Percentiles rank a stretch among this genome's conserved stretches.
These are phyloP conservation scores for Elysia crispata DNA, from an alignment of 2,888 invertebrate species.

Conservation along the genomic window DNA sequence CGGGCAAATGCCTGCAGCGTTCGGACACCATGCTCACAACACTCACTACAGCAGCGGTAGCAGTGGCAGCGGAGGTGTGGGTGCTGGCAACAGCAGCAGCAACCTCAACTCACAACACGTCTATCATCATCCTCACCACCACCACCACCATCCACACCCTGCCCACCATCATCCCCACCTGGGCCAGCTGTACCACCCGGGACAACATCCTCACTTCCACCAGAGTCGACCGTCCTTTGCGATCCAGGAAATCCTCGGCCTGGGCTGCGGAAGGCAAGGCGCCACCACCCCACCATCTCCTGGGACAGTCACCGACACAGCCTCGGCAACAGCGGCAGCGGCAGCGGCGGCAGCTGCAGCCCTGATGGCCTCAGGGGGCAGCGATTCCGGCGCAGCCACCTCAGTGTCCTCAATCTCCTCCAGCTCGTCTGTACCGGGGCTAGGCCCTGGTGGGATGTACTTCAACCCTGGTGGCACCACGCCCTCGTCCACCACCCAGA, in stretches of 20 bases:
- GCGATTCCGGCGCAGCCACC: too few relatives aligned
- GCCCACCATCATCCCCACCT: constrained; percentile 24
- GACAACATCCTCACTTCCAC: background rate
- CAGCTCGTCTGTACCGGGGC: too few relatives aligned
- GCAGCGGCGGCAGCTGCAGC: too few relatives aligned
- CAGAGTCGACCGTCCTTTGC: constrained; percentile 91
- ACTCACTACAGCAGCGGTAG: constrained; percentile 30
- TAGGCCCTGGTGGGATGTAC: too few relatives aligned
- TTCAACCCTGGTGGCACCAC: too few relatives aligned
- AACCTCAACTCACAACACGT: too few relatives aligned
- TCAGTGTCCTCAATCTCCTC: too few relatives aligned
- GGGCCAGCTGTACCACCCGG: constrained; percentile 57
- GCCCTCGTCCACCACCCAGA: too few relatives aligned
- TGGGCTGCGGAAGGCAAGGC: constrained; percentile 60
- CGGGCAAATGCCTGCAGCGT: constrained; percentile 18
- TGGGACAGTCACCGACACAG: constrained; percentile 50
- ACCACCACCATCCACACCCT: background rate
- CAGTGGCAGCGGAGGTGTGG: too few relatives aligned
- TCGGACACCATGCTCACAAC: constrained; percentile 30
- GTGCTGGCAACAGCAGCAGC: too few relatives aligned
- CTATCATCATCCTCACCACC: background rate
- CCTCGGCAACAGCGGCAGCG: constrained; percentile 42
- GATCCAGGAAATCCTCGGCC: constrained; percentile 90
- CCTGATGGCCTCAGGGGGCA: too few relatives aligned
- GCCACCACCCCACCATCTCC: background rate